Base-by-base conservation (phyloP, 2,888 invertebrate species). In the Synanthedon myopaeformis region DNA sequence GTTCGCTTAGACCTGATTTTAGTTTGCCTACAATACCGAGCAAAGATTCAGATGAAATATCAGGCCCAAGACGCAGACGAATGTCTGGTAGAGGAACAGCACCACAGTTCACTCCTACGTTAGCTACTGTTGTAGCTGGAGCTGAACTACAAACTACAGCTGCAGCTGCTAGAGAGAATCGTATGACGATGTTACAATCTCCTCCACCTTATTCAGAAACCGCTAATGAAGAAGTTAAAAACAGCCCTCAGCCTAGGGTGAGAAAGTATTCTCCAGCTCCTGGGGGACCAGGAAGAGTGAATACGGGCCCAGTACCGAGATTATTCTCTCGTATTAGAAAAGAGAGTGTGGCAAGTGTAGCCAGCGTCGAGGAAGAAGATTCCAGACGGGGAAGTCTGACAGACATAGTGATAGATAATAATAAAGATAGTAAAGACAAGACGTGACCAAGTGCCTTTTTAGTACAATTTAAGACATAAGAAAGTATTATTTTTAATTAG, bases 391-490 rank as follows among this genome's bases (percentile, higher is more conserved):
- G 76, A 54, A 89, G 89, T 66, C 68, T 89, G 59, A 88, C 85
- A 49, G 89, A 89, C 61, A 69, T 89, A 65, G 84, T 84, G 59
- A 82, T 88, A 69, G 89, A 89, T 57, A 86, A 74, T 65, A 76
- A 81, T 62, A 84, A 83, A 76, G 23, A 23, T 65, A 76, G 81
- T 62, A 84, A 83, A 35, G 82, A 87, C 69, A 81, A 83, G 62
- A 83, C 84, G 75, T 86, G 81, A 75, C 64, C 57, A 57, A 59
- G 71, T 78, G 76, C 73, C 70, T 74, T 70, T 58, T 54, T 79
- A 81, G 76, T 63, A 60, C 67, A 79, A 74, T 74, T 70, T 68
- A 71, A 66, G 61, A 59, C 52, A 58, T 66, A 67, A 67, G 63
- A 65, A 61, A 35, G 35, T 55, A 51, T 49, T 17, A 49, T 42